A percentile compares a stretch with the other conserved stretches of the same genome.
Evolutionary conservation across 1,140 invertebrate species (phyloP).

Genomic region (Wiebesia pumilae): DNA sequence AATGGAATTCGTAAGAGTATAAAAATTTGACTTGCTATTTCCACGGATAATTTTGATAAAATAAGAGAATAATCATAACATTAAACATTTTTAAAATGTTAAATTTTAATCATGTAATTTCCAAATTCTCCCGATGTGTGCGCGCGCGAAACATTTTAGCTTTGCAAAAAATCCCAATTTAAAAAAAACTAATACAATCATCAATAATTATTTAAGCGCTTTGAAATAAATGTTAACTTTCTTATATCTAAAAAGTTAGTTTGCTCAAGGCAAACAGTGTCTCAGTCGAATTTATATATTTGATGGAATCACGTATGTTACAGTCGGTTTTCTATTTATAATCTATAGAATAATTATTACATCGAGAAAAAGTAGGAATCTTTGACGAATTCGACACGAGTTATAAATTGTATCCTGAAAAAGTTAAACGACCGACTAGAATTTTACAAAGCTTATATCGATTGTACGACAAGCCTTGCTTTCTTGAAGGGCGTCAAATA

Average conservation of each 20-base stretch:
- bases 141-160: too few relatives aligned
- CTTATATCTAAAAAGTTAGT: conserved; percentile 6
- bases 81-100: not conserved
- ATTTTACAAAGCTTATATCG: too few relatives aligned
- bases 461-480: too few relatives aligned
- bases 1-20: not conserved
- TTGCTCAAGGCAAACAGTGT: conserved; percentile 13
- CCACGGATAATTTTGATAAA: too few relatives aligned
- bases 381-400: not conserved
- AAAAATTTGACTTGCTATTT: too few relatives aligned
- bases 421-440: not conserved
- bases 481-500: too few relatives aligned
- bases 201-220: not conserved
- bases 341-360: not conserved
- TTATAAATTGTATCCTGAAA: not conserved
- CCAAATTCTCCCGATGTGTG: too few relatives aligned
- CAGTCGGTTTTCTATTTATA: not conserved
- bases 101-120: not conserved
- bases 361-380: not conserved
- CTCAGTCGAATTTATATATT: conserved; percentile 3
- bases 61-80: not conserved
- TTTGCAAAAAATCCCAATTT: not conserved
- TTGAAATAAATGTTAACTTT: conserved; percentile 15
- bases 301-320: not conserved
- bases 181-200: not conserved